These are phyloP conservation scores for Anomalospiza imberbis DNA, from an alignment of 2,797 vertebrate species.

Conservation along the genomic window DNA sequence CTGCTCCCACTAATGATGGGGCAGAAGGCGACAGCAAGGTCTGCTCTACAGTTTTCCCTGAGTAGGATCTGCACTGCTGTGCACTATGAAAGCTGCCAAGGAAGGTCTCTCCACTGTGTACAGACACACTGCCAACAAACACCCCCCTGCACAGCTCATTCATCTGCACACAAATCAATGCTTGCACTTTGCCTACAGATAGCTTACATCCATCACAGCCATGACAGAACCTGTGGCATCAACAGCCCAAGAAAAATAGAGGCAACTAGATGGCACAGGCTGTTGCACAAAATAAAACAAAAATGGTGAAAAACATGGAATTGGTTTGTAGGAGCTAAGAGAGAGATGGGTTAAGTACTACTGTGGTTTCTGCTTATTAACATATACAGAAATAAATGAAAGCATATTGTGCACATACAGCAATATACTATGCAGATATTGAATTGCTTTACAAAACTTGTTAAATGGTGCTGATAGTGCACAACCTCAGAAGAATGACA, in stretches of 20 bases:
- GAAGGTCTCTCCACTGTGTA: neutral
- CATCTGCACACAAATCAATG: conserved; percentile 29
- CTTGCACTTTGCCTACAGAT: conserved; percentile 5
- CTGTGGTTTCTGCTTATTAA: neutral
- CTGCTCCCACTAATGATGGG: neutral
- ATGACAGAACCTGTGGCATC: neutral
- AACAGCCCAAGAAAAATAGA: neutral
- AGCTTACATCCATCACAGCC: conserved; percentile 15
- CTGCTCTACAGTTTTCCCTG: neutral
- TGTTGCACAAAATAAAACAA: neutral
- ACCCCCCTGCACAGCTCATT: neutral
- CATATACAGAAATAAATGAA: neutral
- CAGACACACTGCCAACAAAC: neutral
- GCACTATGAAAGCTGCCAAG: neutral
- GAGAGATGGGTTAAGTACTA: neutral
- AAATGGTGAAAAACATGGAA: neutral
- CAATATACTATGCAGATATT: neutral
- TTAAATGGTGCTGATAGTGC: neutral
- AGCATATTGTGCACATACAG: neutral
- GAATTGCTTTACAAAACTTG: neutral
- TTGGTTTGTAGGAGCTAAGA: neutral
- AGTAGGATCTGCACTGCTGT: neutral
- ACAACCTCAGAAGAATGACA: neutral
- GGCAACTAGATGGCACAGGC: neutral
- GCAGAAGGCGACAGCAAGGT: neutral